Percentiles rank a stretch among this genome's conserved stretches.
Evolutionary conservation across 2,797 vertebrate species (phyloP).

Genomic region (Sphenopsis melanotis): DNA sequence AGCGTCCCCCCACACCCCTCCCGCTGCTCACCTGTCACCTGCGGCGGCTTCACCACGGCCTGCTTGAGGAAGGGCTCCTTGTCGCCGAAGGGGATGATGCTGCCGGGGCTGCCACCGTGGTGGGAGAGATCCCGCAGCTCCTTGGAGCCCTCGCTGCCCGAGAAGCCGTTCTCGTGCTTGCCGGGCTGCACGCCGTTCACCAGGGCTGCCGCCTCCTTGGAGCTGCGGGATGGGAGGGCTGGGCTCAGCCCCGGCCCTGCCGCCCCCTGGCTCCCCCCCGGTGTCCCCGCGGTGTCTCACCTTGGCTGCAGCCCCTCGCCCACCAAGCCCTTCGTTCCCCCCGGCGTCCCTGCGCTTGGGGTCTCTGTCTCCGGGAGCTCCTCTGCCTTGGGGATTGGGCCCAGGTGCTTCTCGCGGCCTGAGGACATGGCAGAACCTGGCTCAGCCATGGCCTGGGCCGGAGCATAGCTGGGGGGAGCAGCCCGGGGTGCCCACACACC

Average conservation of each 20-base stretch:
- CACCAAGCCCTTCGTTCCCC: constrained; percentile 2
- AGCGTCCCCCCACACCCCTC: accelerated
- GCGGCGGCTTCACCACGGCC: constrained; percentile 86
- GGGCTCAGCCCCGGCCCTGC: neutral
- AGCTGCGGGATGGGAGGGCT: constrained; percentile 14
- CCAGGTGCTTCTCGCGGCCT: constrained; percentile 31
- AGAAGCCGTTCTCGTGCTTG: constrained; percentile 89
- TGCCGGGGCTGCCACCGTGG: constrained; percentile 77
- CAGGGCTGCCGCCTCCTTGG: constrained; percentile 66
- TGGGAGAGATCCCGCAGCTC: constrained; percentile 66
- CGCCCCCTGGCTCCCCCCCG: accelerated
- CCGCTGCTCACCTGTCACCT: constrained; percentile 84
- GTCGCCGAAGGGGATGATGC: constrained; percentile 86
- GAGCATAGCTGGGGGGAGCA: neutral
- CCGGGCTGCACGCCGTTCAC: constrained; percentile 85
- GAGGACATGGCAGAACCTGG: accelerated
- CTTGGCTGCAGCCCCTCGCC: constrained; percentile 66
- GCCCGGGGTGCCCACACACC: neutral
- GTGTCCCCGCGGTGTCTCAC: neutral
- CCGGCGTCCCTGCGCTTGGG: neutral
- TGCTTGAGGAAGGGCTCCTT: constrained; percentile 92
- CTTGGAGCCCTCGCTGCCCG: constrained; percentile 71
- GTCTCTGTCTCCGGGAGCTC: constrained; percentile 47
- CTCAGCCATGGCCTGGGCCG: accelerated
- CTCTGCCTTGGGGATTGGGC: constrained; percentile 17